phyloP scores from a whole-genome alignment of 2,888 invertebrate species.

The Rutpela maculata region DNA sequence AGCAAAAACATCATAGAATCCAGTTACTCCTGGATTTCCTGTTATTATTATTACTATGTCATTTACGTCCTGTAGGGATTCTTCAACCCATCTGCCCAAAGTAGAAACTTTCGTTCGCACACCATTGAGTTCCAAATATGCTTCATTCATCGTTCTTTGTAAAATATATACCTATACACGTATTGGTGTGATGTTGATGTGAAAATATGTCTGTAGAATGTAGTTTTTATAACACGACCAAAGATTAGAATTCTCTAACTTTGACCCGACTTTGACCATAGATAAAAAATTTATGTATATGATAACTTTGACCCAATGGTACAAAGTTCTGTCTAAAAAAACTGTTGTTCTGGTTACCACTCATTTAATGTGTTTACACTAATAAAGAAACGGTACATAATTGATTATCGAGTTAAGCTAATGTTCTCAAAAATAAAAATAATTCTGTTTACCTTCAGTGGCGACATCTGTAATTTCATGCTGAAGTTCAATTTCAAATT shows the following conservation, averaged over 20 bases:
- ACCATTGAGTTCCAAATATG: constrained; percentile 77
- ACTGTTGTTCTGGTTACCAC: too few relatives aligned
- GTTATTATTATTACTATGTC: constrained; percentile 85
- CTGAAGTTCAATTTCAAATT: neutral
- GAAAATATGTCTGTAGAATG: too few relatives aligned
- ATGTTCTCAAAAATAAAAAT: too few relatives aligned
- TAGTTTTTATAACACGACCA: too few relatives aligned
- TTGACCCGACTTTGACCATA: too few relatives aligned
- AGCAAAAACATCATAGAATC: constrained; percentile 87
- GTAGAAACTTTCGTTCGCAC: constrained; percentile 84
- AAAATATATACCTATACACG: neutral
- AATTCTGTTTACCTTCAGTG: neutral
- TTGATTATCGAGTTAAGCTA: too few relatives aligned
- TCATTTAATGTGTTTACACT: too few relatives aligned
- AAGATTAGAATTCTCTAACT: too few relatives aligned
- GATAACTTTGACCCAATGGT: too few relatives aligned
- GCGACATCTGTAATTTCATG: neutral
- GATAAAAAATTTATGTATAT: too few relatives aligned
- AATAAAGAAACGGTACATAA: too few relatives aligned
- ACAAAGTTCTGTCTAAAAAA: too few relatives aligned
- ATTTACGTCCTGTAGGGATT: constrained; percentile 74
- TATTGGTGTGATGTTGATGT: neutral
- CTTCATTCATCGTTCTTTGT: constrained; percentile 70
- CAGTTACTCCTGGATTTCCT: constrained; percentile 92
- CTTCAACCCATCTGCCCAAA: constrained; percentile 83